Conservation (phyloP, 2,113 vertebrate genomes). For the Alosa alosa region DNA sequence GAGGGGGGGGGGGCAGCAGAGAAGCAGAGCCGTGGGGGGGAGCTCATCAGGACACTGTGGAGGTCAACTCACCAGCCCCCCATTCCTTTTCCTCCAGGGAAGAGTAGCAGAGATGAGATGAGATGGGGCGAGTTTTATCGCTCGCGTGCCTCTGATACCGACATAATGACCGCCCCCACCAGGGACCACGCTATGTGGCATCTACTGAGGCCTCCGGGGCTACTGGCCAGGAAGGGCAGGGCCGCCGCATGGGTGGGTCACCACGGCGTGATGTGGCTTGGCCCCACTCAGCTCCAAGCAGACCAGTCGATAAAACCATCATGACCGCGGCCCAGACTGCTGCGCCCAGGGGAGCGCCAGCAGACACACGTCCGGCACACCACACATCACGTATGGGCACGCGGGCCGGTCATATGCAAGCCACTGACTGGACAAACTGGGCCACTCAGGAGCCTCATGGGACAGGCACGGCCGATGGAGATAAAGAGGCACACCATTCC, state of each 20-base stretch:
- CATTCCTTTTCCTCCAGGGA: background rate
- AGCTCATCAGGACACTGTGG: background rate
- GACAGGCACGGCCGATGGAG: background rate
- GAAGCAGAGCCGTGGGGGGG: background rate
- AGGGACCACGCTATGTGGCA: constrained; percentile 30
- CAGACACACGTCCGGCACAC: background rate
- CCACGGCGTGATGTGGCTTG: background rate
- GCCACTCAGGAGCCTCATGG: background rate
- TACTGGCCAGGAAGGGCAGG: constrained; percentile 27
- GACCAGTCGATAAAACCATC: constrained; percentile 16
- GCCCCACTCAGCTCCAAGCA: background rate
- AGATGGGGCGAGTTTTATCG: background rate
- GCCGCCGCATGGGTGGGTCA: background rate
- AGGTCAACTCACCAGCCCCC: background rate
- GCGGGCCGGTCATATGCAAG: background rate
- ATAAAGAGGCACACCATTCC: no score
- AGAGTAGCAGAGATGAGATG: background rate
- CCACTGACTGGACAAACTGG: background rate
- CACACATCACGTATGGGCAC: background rate
- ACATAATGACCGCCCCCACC: constrained; percentile 27
- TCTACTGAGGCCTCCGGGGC: background rate
- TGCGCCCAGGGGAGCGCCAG: background rate
- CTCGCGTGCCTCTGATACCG: background rate
- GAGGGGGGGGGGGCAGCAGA: background rate
- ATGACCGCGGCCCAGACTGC: background rate